Evolutionary conservation across 2,797 vertebrate genomes (phyloP).

Genomic region (Lutjanus argentimaculatus): DNA sequence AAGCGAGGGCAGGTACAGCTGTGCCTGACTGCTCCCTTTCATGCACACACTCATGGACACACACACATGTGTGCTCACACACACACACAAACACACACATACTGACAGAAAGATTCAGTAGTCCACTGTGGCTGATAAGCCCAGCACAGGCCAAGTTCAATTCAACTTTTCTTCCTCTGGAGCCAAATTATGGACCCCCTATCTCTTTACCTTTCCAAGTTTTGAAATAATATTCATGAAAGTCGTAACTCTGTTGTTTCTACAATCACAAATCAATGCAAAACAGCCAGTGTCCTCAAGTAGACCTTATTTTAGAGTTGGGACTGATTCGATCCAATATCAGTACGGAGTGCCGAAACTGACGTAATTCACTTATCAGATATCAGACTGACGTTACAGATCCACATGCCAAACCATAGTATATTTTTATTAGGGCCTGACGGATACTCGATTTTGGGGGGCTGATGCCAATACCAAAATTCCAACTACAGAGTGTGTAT

Average conservation of each 20-base stretch:
- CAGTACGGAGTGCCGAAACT: too few relatives aligned
- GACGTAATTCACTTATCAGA: too few relatives aligned
- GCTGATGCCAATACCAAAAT: too few relatives aligned
- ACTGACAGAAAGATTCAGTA: not conserved
- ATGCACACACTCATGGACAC: constrained; percentile 26
- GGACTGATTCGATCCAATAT: too few relatives aligned
- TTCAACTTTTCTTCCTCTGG: constrained; percentile 20
- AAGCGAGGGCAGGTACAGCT: constrained; percentile 79
- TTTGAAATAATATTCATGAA: constrained; percentile 38
- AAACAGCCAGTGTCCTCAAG: not conserved
- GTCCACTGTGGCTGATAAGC: constrained; percentile 39
- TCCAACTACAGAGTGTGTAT: too few relatives aligned
- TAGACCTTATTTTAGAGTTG: not conserved
- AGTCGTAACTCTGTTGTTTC: constrained; percentile 25
- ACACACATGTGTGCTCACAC: constrained; percentile 4
- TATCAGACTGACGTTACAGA: too few relatives aligned
- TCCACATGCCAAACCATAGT: too few relatives aligned
- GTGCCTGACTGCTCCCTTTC: constrained; percentile 68
- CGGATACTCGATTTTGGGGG: too few relatives aligned
- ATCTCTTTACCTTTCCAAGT: constrained; percentile 26
- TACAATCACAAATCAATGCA: constrained; percentile 27
- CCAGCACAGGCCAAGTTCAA: not conserved
- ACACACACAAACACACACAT: constrained; percentile 9
- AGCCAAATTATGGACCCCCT: constrained; percentile 15
- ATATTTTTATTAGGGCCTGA: too few relatives aligned